Base-by-base conservation (phyloP, 2,888 invertebrate genomes). In the Monochamus alternatus region DNA sequence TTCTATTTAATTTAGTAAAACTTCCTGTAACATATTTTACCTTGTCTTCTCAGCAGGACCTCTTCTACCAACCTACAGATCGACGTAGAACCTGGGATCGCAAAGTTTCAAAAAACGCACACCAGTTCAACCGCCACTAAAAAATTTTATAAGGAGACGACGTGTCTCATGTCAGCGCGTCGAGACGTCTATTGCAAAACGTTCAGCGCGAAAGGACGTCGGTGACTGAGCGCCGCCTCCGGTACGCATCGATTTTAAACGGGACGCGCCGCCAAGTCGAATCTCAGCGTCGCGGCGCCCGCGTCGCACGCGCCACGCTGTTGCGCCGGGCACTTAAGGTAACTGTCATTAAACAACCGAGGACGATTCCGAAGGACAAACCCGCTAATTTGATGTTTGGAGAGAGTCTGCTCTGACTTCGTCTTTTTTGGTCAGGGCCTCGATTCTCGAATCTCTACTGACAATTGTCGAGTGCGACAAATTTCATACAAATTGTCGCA, bases 211-310 rank as follows among this genome's bases (percentile, higher is more conserved):
- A 78, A 78, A 79, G 82, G 81, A 81, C 85, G 86, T 78, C 85
- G 85, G 81, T 82, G 83, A 87, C 87, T 87, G 87, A 87, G 83
- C 84, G 85, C 80, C 82, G 83, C 80, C 82, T 81, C 82, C 81
- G 83, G 85, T 84, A 83, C 82, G 80, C 87, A 87, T 87, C 87
- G 87, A 87, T 87, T 87, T 87, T 87, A 87, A 87, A 86, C 84
- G 81, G 81, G 79, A 77, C 83, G 82, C 82, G 83, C 83, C 84
- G 82, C 75, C 76, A 83, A 83, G 80, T 79, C 81, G 77, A 78
- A 80, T 75, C 71, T 75, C 73, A 81, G 80, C 83, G 84, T 81
- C 84, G 84, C 81, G 81, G 79, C 79, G 84, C 75, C 74, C 71
- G 63, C 64, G 77, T 77, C 73, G 70, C 69, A 74, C 78, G 75